These are phyloP conservation scores for Diarsia dahlii DNA, from an alignment of 2,888 invertebrate genomes.

Conservation along the genomic window DNA sequence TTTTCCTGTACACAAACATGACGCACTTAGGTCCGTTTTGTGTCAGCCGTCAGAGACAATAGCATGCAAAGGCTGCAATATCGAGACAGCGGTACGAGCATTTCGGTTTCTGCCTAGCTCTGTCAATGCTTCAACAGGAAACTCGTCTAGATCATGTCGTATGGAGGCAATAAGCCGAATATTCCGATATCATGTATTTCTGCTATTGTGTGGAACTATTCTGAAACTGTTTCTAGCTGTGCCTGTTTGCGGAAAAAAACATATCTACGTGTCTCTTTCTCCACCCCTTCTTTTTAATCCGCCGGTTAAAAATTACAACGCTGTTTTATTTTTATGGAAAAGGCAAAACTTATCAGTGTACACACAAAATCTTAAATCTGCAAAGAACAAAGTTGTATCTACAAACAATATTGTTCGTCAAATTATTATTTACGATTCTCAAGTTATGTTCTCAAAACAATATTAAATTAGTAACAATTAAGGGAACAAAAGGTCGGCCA, in stretches of 20 bases:
- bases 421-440: slow-evolving; percentile 35
- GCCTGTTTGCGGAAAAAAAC: neutral
- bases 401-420: slow-evolving; percentile 2
- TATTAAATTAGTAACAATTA: slow-evolving; percentile 59
- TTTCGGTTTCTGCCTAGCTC: slow-evolving; percentile 8
- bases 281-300: neutral
- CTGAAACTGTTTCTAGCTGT: neutral
- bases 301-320: neutral
- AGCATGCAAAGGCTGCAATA: neutral
- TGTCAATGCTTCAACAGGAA: slow-evolving; percentile 3
- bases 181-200: neutral
- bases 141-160: neutral
- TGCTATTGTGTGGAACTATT: neutral
- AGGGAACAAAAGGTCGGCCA: slow-evolving; percentile 48
- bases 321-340: neutral
- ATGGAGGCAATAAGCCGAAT: slow-evolving; percentile 3
- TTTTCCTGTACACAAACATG: neutral
- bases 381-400: neutral
- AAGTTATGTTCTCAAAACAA: slow-evolving; percentile 39
- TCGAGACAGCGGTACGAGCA: neutral
- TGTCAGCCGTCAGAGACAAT: slow-evolving; percentile 20
- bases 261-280: neutral
- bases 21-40: neutral
- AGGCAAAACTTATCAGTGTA: neutral
- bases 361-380: neutral